Evolutionary conservation across 2,797 vertebrate genomes (phyloP), one percentile per base, ranked within the genome.

Genomic region (Yasuhikotakia modesta): DNA sequence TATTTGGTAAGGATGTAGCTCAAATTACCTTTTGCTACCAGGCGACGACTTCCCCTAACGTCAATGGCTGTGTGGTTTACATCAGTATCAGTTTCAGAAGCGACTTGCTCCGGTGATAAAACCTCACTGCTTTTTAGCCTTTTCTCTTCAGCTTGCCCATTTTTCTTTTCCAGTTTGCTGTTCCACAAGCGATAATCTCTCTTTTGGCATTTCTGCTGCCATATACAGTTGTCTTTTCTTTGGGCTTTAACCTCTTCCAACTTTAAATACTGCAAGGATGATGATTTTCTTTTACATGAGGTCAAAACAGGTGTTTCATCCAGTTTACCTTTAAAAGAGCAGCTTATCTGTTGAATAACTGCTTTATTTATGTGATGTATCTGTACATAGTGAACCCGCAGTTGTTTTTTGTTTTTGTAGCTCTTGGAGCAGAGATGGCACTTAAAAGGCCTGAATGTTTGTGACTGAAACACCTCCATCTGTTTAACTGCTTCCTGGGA

Each of bases 381-480:
- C 21, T 94, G 94, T 86, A 93, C 89, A 81, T 96, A 98, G 89
- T 99, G 98, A 70, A 92, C 84, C 78, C 92, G 92, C 87, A 99
- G 91, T 57, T 94, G 94, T 0, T 94, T 94, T 88, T 96, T 97
- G 80, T 96, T 93, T 67, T 93, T 95, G 89, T 96, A 96, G 16
- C 92, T 90, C 89, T 94, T 96, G 85, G 94, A 91, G 90, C 98
- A 99, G 88, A 98, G 93, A 57, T 97, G 96, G 91, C 98, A 99
- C 72, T 93, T 90, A 58, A 97, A 99, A 7, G 98, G 96, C 14
- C 94, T 96, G 85, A 96, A 98, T 0, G 92, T 92, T 74, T 68
- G 78, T 1, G 93, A 89, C 67, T 94, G 89, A 89, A 97, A 88
- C 91, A 96, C 94, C 80, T 94, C 92, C 87, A 98, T 85, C 72